Percentiles rank a stretch among this genome's conserved stretches.
Evolutionary conservation across 1,140 invertebrate genomes (phyloP).

Genomic region (Brachionus angularis): DNA sequence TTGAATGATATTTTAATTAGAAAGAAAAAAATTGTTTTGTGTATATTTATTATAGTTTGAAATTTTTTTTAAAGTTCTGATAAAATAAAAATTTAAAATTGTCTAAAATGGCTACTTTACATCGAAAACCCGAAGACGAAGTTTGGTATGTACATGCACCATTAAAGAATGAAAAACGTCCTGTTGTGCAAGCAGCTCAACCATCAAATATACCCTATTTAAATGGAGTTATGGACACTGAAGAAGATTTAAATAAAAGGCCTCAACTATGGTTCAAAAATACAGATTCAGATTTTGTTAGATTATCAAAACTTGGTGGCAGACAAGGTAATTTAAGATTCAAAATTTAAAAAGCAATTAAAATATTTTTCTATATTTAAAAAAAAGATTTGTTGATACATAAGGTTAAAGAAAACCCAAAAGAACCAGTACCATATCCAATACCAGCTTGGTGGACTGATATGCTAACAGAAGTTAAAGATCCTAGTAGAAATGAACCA

Average conservation of each 20-base stretch:
- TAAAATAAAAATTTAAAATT: neutral
- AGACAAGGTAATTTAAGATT: too few relatives aligned
- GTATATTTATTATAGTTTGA: neutral
- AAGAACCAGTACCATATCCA: constrained; percentile 31
- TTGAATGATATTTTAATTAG: too few relatives aligned
- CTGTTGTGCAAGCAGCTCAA: neutral
- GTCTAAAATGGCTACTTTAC: constrained; percentile 6
- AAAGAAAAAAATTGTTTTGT: neutral
- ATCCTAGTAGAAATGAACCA: neutral
- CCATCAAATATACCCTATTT: constrained; percentile 44
- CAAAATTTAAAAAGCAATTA: too few relatives aligned
- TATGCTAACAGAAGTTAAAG: constrained; percentile 27
- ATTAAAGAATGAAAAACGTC: constrained; percentile 22
- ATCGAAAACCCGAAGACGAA: constrained; percentile 42
- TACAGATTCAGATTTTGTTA: constrained; percentile 1
- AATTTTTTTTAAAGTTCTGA: too few relatives aligned
- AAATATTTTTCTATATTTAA: too few relatives aligned
- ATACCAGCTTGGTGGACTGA: constrained; percentile 33
- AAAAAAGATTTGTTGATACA: constrained; percentile 38
- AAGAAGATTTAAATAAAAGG: neutral
- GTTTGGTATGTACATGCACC: constrained; percentile 43
- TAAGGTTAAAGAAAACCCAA: constrained; percentile 4
- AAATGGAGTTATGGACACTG: constrained; percentile 40
- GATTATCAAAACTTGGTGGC: constrained; percentile 16
- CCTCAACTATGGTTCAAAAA: constrained; percentile 14